Evolutionary conservation across 2,797 vertebrate species (phyloP).

Genomic region (Galaxias olidus): DNA sequence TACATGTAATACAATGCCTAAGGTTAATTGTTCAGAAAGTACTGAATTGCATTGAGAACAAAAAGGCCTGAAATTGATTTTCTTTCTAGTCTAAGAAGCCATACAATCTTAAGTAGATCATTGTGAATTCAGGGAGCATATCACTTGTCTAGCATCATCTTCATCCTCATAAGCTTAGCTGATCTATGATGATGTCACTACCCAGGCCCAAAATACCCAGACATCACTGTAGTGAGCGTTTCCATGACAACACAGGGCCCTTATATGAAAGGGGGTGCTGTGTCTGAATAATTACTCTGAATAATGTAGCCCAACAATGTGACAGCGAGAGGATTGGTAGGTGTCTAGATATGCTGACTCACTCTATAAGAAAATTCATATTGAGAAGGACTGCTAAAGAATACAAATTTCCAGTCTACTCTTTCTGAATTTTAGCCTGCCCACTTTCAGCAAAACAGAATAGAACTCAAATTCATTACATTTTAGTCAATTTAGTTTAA

Average conservation of each 20-base stretch:
- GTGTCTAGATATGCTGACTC: slow-evolving; percentile 23
- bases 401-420: no score
- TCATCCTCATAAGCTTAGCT: slow-evolving; percentile 47
- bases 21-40: no score
- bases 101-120: no score
- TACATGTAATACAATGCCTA: no score
- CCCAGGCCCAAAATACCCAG: slow-evolving; percentile 60
- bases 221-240: slow-evolving; percentile 62
- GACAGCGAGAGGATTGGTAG: neutral
- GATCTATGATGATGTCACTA: slow-evolving; percentile 60
- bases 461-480: no score
- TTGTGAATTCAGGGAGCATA: neutral
- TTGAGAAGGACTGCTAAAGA: neutral
- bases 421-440: no score
- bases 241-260: slow-evolving; percentile 69
- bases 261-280: slow-evolving; percentile 53
- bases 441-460: no score
- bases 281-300: slow-evolving; percentile 64
- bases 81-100: no score
- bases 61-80: no score
- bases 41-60: no score
- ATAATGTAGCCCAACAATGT: slow-evolving; percentile 50
- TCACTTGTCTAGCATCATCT: slow-evolving; percentile 40
- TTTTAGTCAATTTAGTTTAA: no score
- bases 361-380: slow-evolving; percentile 22